Conservation (phyloP, 2,113 vertebrate genomes). For the Bettongia penicillata region DNA sequence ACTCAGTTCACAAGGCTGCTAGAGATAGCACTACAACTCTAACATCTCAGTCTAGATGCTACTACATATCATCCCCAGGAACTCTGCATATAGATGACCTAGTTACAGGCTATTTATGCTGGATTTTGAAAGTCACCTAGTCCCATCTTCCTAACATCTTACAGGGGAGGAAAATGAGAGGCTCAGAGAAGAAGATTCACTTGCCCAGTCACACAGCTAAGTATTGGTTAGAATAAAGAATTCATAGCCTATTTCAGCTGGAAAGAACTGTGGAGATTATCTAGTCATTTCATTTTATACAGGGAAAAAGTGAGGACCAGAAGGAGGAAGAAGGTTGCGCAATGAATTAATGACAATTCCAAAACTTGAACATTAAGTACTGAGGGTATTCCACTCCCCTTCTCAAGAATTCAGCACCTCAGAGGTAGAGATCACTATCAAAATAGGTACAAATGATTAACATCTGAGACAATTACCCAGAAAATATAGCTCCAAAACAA, state of each 20-base stretch:
- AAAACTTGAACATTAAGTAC: neutral
- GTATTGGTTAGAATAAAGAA: neutral
- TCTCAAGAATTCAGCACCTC: neutral
- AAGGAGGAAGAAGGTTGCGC: neutral
- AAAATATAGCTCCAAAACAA: slow-evolving; percentile 63
- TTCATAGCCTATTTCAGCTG: neutral
- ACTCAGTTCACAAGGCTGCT: neutral
- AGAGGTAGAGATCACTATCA: slow-evolving; percentile 40
- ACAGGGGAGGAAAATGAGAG: neutral
- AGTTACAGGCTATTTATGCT: neutral
- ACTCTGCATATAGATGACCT: neutral
- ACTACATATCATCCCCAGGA: neutral
- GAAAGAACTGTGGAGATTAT: neutral
- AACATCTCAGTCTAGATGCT: neutral
- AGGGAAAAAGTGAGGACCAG: neutral
- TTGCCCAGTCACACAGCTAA: neutral
- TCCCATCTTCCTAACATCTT: neutral
- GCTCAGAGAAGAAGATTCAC: neutral
- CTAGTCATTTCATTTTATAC: neutral
- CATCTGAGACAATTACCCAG: slow-evolving; percentile 58
- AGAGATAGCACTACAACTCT: neutral
- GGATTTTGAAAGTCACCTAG: neutral
- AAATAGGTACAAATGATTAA: slow-evolving; percentile 51
- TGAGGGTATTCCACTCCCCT: slow-evolving; percentile 38
- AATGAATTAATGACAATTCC: neutral